Base-by-base conservation (phyloP, 2,888 invertebrate genomes). In the Cristatella mucedo region DNA sequence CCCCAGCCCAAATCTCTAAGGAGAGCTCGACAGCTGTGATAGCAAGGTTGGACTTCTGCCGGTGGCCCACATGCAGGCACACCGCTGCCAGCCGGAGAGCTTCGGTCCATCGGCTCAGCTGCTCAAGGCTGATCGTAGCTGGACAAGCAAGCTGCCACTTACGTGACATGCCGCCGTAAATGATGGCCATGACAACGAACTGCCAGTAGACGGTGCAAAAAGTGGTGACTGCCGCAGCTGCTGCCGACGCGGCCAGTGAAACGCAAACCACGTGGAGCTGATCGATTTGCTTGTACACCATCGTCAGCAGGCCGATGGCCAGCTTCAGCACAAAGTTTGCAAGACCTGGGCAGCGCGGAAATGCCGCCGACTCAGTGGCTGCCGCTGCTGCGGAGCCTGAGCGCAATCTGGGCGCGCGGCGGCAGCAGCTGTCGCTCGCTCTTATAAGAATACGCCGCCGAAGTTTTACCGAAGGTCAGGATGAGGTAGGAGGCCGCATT, bases 141-240 rank as follows among this genome's bases (percentile, higher is more conserved):
- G n/a, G n/a, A n/a, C n/a, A n/a, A n/a, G n/a, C n/a, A n/a, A n/a
- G n/a, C n/a, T n/a, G n/a, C n/a, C n/a, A 36, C 36, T 22, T 36
- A 36, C 36, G 36, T 6, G 36, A 36, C 5, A 29, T 22, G 36
- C 36, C 36, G 15, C 36, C 36, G 26, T 36, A 36, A 13, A 36
- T 13, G 13, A 36, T 36, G 24, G 36, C 36, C 13, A 19, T 29
- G 16, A 36, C 9, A 4, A 36, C 36, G 26, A 36, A 36, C 13
- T 36, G 36, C 24, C 26, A 36, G 13, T 26, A 22, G 9, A 26
- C 36, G 13, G 22, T 22, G 26, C 36, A 36, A 22, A 36, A 19
- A 18, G 36, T 36, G 24, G 19, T 19, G 21, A 36, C 24, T 5
- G 36, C n/a, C 9, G 36, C 36, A 20, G 36, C 36, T 9, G 26